Evolutionary conservation across 2,113 vertebrate genomes (phyloP), one percentile per base, ranked within the genome.

Genomic region (Zosterops lateralis): DNA sequence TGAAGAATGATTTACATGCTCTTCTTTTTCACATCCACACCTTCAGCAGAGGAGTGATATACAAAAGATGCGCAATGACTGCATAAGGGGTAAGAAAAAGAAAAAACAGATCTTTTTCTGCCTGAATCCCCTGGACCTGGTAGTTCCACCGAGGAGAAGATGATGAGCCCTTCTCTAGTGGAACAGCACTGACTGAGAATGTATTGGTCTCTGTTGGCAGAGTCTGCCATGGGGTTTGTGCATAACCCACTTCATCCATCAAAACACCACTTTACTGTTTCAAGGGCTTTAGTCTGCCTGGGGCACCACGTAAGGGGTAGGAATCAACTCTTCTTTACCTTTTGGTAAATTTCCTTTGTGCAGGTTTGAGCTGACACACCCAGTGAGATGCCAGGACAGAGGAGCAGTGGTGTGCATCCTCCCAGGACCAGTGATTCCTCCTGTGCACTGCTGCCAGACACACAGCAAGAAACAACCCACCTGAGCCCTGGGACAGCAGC

Each of bases 381-480:
- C 0, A 0, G 17, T 1, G 36, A 54, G 32, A 14, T 42, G 34
- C 28, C 0, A 1, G 61, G 36, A 53, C 14, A 20, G 28, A 75
- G 24, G 1, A 82, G 25, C 62, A 60, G 18, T 36, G 17, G 40
- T 1, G 1, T 4, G 28, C 83, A 36, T 0, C 4, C 25, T 40
- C 32, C 44, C 28, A 17, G 85, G 60, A 38, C 11, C 65, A n/a
- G 16, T 0, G 20, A 79, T n/a, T 31, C 40, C 40, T 68, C 66
- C 87, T 14, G 16, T 14, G 32, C 65, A 12, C 5, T 0, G 0
- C 40, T 73, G 42, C 19, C 76, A 67, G 51, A 34, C 14, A 17
- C 2, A 2, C 16, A 18, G 67, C 1, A 0, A 81, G 61, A 57
- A 81, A 34, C 38, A 48, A 29, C 32, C 32, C 18, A 0, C 51